Evolutionary conservation across 2,888 invertebrate genomes (phyloP).

Genomic region (Urechis unicinctus): DNA sequence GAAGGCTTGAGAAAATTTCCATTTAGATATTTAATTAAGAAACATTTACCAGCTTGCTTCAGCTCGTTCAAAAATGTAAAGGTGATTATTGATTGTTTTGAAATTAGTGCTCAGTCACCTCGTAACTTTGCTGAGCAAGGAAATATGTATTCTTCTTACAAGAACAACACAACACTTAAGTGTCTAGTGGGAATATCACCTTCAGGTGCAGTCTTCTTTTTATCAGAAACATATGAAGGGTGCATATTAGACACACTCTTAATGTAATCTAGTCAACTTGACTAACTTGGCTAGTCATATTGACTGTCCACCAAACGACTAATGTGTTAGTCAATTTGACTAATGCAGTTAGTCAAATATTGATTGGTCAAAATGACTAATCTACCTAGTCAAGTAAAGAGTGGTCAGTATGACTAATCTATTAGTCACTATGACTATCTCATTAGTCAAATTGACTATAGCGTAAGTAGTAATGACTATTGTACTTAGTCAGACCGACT

Average conservation of each 20-base stretch:
- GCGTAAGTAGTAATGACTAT: too few relatives aligned
- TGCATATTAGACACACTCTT: background rate
- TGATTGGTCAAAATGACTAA: too few relatives aligned
- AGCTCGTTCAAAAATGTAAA: background rate
- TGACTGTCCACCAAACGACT: too few relatives aligned
- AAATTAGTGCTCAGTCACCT: background rate
- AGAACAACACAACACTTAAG: background rate
- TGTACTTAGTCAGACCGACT: too few relatives aligned
- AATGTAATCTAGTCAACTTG: too few relatives aligned
- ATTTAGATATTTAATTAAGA: background rate
- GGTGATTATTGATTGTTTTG: background rate
- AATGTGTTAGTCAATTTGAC: too few relatives aligned
- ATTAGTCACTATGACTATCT: too few relatives aligned
- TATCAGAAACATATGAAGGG: background rate
- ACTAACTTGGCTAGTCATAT: too few relatives aligned
- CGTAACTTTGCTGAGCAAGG: background rate
- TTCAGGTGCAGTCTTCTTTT: background rate
- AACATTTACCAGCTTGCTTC: background rate
- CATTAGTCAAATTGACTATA: too few relatives aligned
- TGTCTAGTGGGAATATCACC: background rate
- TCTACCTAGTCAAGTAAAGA: too few relatives aligned
- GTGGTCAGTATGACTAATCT: too few relatives aligned
- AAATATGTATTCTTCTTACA: background rate
- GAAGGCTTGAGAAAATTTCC: background rate
- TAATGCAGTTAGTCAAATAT: too few relatives aligned